Conservation (phyloP, 2,113 vertebrate species). For the Hymenochirus boettgeri region DNA sequence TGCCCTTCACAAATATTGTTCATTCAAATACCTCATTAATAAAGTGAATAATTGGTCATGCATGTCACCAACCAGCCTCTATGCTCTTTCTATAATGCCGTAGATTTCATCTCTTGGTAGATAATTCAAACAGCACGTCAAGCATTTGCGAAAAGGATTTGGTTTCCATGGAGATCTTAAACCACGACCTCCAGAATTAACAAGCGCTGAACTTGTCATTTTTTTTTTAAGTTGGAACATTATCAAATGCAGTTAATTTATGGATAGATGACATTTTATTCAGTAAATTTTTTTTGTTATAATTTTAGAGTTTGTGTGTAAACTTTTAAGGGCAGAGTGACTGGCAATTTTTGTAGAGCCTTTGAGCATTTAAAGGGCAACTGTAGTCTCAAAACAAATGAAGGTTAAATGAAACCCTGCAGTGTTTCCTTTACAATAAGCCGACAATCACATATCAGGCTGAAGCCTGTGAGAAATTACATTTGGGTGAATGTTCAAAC, state of each 20-base stretch:
- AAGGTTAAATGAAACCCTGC: too few relatives aligned
- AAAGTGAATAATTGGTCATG: background rate
- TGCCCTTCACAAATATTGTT: too few relatives aligned
- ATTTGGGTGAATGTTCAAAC: too few relatives aligned
- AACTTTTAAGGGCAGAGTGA: too few relatives aligned
- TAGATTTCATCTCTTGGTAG: background rate
- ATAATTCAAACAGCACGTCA: background rate
- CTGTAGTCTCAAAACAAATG: too few relatives aligned
- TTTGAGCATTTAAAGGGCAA: too few relatives aligned
- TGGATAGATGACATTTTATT: background rate
- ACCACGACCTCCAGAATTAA: conserved; percentile 4
- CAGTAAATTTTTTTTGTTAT: background rate
- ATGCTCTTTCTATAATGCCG: background rate
- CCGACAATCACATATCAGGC: too few relatives aligned
- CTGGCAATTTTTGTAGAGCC: too few relatives aligned
- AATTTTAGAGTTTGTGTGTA: background rate
- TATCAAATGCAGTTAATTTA: background rate
- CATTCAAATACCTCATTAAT: background rate
- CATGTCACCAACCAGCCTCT: background rate
- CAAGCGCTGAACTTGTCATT: background rate
- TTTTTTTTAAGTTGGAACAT: too few relatives aligned
- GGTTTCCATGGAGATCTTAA: conserved; percentile 24
- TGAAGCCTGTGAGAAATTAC: too few relatives aligned
- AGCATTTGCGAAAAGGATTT: background rate
- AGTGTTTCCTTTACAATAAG: too few relatives aligned